Evolutionary conservation across 2,113 vertebrate species (phyloP).

Genomic region (Smithornis capensis): DNA sequence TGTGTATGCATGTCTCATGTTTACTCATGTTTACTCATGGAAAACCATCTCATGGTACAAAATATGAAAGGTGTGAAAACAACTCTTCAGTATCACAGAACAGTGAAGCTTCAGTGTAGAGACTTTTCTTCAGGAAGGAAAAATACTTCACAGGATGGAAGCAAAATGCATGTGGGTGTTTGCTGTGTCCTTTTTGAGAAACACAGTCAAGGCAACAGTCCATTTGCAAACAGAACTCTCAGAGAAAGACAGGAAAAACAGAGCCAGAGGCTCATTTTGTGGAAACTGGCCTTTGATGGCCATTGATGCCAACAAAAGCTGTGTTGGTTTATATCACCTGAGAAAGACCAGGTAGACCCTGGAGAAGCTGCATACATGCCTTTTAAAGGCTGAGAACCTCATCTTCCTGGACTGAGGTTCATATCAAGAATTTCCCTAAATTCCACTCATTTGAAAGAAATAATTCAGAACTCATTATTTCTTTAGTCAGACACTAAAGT

Average conservation of each 20-base stretch:
- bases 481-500: slow-evolving; percentile 33
- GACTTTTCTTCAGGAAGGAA: background rate
- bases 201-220: background rate
- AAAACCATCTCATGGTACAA: background rate
- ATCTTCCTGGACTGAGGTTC: background rate
- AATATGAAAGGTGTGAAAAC: background rate
- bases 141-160: background rate
- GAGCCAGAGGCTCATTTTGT: background rate
- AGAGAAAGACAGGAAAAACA: background rate
- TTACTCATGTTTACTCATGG: background rate
- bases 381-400: background rate
- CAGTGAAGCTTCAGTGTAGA: background rate
- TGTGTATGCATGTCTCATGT: background rate
- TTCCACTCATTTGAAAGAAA: slow-evolving; percentile 11
- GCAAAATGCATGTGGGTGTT: background rate
- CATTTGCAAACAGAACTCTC: background rate
- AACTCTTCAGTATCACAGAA: background rate
- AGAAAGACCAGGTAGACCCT: background rate
- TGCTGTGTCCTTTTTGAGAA: background rate
- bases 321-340: background rate
- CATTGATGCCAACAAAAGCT: background rate
- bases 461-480: slow-evolving; percentile 46
- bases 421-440: slow-evolving; percentile 17
- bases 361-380: background rate
- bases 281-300: background rate